Evolutionary conservation across 2,113 vertebrate species (phyloP).

Genomic region (Hirundichthys speculiger): DNA sequence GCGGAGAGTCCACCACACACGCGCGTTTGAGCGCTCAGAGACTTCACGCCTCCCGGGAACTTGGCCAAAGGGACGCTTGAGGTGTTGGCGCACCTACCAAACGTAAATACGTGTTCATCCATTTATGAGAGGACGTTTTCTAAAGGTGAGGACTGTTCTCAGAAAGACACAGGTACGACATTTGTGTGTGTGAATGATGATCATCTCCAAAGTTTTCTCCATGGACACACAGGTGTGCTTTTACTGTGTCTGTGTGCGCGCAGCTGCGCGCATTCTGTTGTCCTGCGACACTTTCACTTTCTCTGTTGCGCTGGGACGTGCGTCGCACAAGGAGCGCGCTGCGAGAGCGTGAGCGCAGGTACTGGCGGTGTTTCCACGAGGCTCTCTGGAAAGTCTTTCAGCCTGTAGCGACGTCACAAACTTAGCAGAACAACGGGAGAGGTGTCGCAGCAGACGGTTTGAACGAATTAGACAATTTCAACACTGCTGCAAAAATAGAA

Average conservation of each 20-base stretch:
- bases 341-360: background rate
- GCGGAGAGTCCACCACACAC: background rate
- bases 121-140: background rate
- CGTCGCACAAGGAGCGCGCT: background rate
- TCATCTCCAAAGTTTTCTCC: background rate
- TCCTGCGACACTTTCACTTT: conserved; percentile 58
- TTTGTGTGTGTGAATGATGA: too few relatives aligned
- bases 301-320: background rate
- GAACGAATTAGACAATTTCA: too few relatives aligned
- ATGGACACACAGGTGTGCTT: background rate
- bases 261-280: background rate
- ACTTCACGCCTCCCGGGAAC: conserved; percentile 28
- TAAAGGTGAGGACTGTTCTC: conserved; percentile 7
- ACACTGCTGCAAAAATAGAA: too few relatives aligned
- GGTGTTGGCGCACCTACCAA: conserved; percentile 42
- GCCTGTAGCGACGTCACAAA: background rate
- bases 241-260: background rate
- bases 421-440: background rate
- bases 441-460: too few relatives aligned
- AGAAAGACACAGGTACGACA: too few relatives aligned
- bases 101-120: background rate
- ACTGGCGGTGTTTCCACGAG: background rate
- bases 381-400: too few relatives aligned
- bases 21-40: conserved; percentile 7
- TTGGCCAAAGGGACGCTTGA: conserved; percentile 2